Evolutionary conservation across 2,113 vertebrate genomes (phyloP), one percentile per base, ranked within the genome.

Genomic region (Gallinago media): DNA sequence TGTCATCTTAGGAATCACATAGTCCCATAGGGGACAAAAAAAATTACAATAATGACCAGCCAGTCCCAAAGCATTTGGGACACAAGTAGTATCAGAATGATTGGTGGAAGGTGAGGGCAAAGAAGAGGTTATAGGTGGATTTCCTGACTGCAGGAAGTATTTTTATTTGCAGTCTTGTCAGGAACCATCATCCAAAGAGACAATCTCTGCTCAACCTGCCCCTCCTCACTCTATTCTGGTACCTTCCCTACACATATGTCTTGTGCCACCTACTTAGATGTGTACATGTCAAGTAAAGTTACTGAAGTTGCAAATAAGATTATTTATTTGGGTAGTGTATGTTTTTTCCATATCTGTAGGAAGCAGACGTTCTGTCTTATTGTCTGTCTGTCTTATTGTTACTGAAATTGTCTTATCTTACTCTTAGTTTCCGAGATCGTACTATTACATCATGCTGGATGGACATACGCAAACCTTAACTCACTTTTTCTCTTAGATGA

Each of bases 221-320:
- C 11, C 9, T 16, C 46, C 22, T 3, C 19, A 46, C 29, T 14
- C 52, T 50, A 0, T 55, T 86, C 44, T 88, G 50, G 54, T 32
- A 7, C 13, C 76, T 92, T 25, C 32, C 54, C 12, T 46, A 31
- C 27, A 9, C 11, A 10, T 11, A 13, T 12, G 20, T 27, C 40
- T 31, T 3, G 40, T 76, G 32, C 67, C 58, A 15, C 66, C 23
- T n/a, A 6, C 20, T 42, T 50, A 17, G 0, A 0, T 23, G 46
- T 47, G 50, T 32, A 21, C 2, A 1, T 1, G 17, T 38, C 70
- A 55, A 11, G 0, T 59, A 17, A 15, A 40, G 25, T 26, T 68
- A 7, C 67, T 40, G n/a, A 38, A 34, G 36, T 36, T 84, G 59
- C 40, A 67, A 17, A n/a, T 8, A 6, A 56, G 32, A 27, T 3